These are phyloP conservation scores for Heliothis subflexa DNA, from an alignment of 1,140 invertebrate species.

Conservation along the genomic window DNA sequence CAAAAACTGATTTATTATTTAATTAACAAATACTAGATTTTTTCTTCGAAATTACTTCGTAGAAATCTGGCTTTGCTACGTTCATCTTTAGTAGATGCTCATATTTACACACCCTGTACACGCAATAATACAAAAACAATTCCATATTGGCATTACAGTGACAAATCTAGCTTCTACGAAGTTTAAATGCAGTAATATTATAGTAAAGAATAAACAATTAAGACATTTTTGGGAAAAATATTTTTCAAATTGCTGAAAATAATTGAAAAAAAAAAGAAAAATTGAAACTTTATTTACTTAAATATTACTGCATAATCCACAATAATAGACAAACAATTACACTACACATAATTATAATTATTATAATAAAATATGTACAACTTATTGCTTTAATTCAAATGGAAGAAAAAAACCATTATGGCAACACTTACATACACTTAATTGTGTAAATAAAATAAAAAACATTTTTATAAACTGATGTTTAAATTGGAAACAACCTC, in stretches of 20 bases:
- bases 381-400: conserved; percentile 16
- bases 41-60: too few relatives aligned
- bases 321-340: conserved; percentile 27
- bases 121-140: conserved; percentile 45
- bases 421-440: conserved; percentile 29
- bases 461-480: background rate
- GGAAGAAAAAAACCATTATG: background rate
- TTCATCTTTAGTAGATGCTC: too few relatives aligned
- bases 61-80: too few relatives aligned
- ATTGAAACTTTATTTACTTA: background rate
- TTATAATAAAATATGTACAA: conserved; percentile 17
- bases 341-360: conserved; percentile 17
- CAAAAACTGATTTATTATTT: too few relatives aligned
- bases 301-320: conserved; percentile 9
- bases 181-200: conserved; percentile 14
- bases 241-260: background rate
- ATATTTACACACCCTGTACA: conserved; percentile 15
- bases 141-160: conserved; percentile 48
- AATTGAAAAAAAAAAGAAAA: background rate
- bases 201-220: background rate
- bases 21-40: too few relatives aligned
- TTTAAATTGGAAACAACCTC: background rate
- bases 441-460: conserved; percentile 4
- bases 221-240: background rate
- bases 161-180: conserved; percentile 34